Evolutionary conservation across 1,140 invertebrate species (phyloP).

Genomic region (Battus philenor): DNA sequence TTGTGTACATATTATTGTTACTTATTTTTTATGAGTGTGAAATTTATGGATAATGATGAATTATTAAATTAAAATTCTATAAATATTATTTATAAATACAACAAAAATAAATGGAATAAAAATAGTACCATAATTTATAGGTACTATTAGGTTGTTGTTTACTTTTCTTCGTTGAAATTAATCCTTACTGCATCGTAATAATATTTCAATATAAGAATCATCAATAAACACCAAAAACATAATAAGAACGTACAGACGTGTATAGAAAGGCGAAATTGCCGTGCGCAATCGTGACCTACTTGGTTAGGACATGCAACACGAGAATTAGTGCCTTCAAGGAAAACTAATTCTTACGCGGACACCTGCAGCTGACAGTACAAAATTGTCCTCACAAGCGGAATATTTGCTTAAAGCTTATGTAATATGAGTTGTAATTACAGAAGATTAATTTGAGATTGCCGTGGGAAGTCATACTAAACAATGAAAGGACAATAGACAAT

Average conservation of each 20-base stretch:
- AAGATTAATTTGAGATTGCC: slow-evolving; percentile 26
- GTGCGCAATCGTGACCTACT: slow-evolving; percentile 6
- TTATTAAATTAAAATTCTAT: no score
- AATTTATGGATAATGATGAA: no score
- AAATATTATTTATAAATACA: no score
- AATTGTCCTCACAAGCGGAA: background rate
- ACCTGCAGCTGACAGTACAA: slow-evolving; percentile 4
- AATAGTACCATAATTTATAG: no score
- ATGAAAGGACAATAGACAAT: slow-evolving; percentile 28
- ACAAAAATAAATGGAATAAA: no score
- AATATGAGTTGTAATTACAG: slow-evolving; percentile 17
- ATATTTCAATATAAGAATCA: background rate
- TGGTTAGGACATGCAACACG: background rate
- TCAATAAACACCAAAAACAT: background rate
- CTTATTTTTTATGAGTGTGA: no score
- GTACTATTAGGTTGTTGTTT: no score
- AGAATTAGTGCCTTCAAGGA: slow-evolving; percentile 5
- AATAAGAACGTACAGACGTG: slow-evolving; percentile 1
- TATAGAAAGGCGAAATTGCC: background rate
- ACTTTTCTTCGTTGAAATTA: background rate
- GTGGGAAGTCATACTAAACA: slow-evolving; percentile 20
- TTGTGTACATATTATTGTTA: no score
- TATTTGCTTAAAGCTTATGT: background rate
- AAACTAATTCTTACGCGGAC: slow-evolving; percentile 9
- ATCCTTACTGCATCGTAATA: no score